Evolutionary conservation across 2,797 vertebrate genomes (phyloP), one percentile per base, ranked within the genome.

Genomic region (Bucorvus abyssinicus): DNA sequence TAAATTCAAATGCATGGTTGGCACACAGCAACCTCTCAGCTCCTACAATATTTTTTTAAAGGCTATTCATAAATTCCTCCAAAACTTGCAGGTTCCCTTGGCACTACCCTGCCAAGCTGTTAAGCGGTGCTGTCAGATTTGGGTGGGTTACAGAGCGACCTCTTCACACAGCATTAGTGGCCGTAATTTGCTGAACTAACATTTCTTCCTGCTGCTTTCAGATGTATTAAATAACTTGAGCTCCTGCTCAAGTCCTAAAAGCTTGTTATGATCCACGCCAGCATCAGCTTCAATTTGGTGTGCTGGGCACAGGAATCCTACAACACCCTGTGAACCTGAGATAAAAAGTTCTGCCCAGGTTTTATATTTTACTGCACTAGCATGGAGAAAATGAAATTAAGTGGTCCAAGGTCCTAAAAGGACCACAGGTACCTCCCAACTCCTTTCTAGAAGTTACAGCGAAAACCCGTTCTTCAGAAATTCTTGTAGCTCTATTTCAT

Each of bases 191-290:
- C 74, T 70, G 55, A 90, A 55, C 40, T 76, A 73, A 69, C 61
- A 75, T 50, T 52, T 91, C 57, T 81, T 93, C 84, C 61, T 55
- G 60, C 83, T 91, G 82, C 75, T 89, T 85, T 29, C 71, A 53
- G 83, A 92, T 42, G 34, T 5, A 94, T 56, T 68, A 77, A 85
- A 75, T 71, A 2, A 57, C n/a, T 83, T 44, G 75, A 92, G 89
- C 44, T 47, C 22, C 34, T 0, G 9, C 38, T 69, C 47, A 44
- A 84, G 38, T 32, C 90, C 77, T 79, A 70, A 89, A 90, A 83
- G 57, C 29, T 59, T 40, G 32, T 87, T 49, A 20, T 34, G 75
- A 52, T 21, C 21, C 18, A n/a, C 55, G 30, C 78, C 30, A 23
- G 34, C 87, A 78, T 24, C 2, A 0, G 27, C 32, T 91, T 56